These are phyloP conservation scores for Anas platyrhynchos DNA, from an alignment of 2,113 vertebrate species.

Conservation along the genomic window DNA sequence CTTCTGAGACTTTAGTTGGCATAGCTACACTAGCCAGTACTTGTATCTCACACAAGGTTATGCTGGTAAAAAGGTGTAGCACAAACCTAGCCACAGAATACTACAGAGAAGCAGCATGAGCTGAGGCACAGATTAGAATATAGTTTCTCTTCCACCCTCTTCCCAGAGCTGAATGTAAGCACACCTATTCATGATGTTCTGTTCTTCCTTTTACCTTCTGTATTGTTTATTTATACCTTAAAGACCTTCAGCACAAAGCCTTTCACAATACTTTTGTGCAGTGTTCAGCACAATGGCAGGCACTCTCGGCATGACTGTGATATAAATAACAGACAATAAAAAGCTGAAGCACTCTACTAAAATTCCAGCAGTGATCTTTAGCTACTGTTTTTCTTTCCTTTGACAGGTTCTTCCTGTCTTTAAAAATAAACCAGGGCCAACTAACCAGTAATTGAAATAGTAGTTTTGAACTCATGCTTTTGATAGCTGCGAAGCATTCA, in stretches of 20 bases:
- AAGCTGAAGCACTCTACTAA: constrained; percentile 5
- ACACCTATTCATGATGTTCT: not conserved
- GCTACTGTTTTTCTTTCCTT: not conserved
- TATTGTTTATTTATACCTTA: constrained; percentile 21
- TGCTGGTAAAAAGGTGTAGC: not conserved
- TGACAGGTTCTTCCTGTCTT: not conserved
- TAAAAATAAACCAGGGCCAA: constrained; percentile 33
- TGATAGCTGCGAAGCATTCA: not conserved
- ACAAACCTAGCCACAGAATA: not conserved
- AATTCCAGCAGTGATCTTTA: constrained; percentile 32
- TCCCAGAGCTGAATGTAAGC: not conserved
- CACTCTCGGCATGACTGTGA: constrained; percentile 1
- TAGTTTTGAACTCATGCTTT: not conserved
- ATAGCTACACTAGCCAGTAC: not conserved
- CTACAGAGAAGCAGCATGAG: not conserved
- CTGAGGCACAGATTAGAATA: not conserved
- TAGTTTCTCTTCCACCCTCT: not conserved
- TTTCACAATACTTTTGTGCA: constrained; percentile 3
- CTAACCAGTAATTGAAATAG: not conserved
- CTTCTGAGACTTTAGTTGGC: not conserved
- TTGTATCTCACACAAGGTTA: not conserved
- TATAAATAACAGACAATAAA: constrained; percentile 49
- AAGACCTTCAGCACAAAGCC: not conserved
- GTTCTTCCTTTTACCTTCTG: not conserved
- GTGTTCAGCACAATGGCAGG: not conserved